phyloP scores from a whole-genome alignment of 2,888 invertebrate species.

The Drosophila cognata region DNA sequence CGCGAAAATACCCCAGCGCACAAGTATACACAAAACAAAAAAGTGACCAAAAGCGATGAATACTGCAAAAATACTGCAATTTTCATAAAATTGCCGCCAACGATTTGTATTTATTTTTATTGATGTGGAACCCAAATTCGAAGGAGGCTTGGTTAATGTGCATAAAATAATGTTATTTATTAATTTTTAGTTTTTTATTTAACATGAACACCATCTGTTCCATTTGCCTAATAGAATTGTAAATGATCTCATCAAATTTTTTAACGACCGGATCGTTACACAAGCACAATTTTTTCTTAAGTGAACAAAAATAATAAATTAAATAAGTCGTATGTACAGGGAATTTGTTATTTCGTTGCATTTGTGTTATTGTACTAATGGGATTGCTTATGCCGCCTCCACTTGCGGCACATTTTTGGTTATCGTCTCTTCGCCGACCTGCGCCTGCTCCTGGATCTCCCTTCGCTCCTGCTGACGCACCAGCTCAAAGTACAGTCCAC shows the following conservation, averaged over 20 bases:
- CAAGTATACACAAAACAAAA: conserved; percentile 1
- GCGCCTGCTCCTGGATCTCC: conserved; percentile 56
- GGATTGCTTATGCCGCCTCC: conserved; percentile 6
- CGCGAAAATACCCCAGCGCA: conserved; percentile 13
- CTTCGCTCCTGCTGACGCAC: conserved; percentile 90
- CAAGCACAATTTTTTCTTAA: conserved; percentile 19
- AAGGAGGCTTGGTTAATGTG: background rate
- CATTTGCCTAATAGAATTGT: conserved; percentile 15
- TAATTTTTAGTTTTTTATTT: conserved; percentile 24
- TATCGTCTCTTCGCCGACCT: conserved; percentile 32
- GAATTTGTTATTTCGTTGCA: conserved; percentile 47
- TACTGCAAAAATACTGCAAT: conserved; percentile 21
- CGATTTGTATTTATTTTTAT: background rate
- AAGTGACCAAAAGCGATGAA: conserved; percentile 10
- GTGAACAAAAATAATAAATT: conserved; percentile 38
- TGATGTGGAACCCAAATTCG: background rate
- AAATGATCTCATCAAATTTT: conserved; percentile 6
- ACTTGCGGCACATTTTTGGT: conserved; percentile 21
- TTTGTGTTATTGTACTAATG: conserved; percentile 25
- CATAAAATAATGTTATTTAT: conserved; percentile 24
- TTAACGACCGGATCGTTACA: background rate
- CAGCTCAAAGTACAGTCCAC: conserved; percentile 94
- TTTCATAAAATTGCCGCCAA: background rate
- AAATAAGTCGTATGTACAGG: conserved; percentile 54
- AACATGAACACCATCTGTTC: conserved; percentile 32